Conservation (phyloP, 2,888 invertebrate genomes). For the Lithophane ornitopus region DNA sequence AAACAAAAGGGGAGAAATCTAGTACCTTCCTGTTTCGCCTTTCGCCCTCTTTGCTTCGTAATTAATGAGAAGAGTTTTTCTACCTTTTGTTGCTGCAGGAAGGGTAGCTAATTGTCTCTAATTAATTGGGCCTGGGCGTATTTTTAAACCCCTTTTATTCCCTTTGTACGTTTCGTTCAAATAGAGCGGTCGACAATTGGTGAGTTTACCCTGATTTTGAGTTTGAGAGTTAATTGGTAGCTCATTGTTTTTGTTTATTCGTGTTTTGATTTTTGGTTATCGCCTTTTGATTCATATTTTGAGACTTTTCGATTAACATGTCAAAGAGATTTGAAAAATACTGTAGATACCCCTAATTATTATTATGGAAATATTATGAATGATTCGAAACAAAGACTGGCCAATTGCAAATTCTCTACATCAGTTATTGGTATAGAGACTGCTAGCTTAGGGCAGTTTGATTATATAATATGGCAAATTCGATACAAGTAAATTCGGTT, state of each 20-base stretch:
- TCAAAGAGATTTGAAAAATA: conserved; percentile 2
- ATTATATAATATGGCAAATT: background rate
- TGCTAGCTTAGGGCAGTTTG: background rate
- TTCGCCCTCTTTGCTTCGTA: conserved; percentile 76
- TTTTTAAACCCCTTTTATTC: conserved; percentile 85
- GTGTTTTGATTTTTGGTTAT: conserved; percentile 58
- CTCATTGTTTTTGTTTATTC: conserved; percentile 73
- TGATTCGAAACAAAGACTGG: background rate
- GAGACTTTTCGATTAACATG: conserved; percentile 12
- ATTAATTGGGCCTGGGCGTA: conserved; percentile 87
- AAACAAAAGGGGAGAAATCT: conserved; percentile 78
- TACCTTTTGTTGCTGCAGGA: conserved; percentile 87
- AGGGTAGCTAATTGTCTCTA: conserved; percentile 89
- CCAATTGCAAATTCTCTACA: background rate
- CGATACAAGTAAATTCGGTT: background rate
- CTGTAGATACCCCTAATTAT: background rate
- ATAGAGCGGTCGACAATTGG: conserved; percentile 74
- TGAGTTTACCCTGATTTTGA: conserved; percentile 75
- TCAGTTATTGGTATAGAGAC: background rate
- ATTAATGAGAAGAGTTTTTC: conserved; percentile 89
- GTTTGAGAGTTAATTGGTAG: conserved; percentile 80
- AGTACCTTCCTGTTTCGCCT: conserved; percentile 73
- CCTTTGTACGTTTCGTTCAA: conserved; percentile 76
- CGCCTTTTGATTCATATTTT: conserved; percentile 31
- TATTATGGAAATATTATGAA: background rate